These are phyloP conservation scores for Sinotaia quadrata DNA, from an alignment of 2,888 invertebrate genomes.

Conservation along the genomic window DNA sequence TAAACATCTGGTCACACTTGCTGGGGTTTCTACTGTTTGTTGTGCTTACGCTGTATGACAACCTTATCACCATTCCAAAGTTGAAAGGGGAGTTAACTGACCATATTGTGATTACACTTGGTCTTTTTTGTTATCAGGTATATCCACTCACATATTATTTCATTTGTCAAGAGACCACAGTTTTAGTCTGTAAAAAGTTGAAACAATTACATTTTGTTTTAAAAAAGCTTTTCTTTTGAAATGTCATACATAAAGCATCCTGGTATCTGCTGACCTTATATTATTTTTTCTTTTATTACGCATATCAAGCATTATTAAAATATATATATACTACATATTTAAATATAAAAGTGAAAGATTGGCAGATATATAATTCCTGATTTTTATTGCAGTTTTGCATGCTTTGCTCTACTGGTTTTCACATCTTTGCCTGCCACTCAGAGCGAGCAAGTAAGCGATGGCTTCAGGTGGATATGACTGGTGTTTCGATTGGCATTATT, in stretches of 20 bases:
- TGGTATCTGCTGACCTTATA: too few relatives aligned
- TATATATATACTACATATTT: too few relatives aligned
- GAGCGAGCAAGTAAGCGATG: constrained; percentile 88
- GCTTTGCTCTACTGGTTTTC: constrained; percentile 91
- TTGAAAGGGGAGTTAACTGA: constrained; percentile 84
- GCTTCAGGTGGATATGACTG: constrained; percentile 91
- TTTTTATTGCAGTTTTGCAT: constrained; percentile 84
- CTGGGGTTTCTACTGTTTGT: constrained; percentile 79
- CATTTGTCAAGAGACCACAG: background rate
- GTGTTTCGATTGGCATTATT: constrained; percentile 91
- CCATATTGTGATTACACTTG: constrained; percentile 86
- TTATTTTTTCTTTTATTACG: too few relatives aligned
- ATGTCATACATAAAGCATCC: too few relatives aligned
- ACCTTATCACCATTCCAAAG: constrained; percentile 77
- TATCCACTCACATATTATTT: background rate
- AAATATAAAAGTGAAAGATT: too few relatives aligned
- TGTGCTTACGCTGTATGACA: constrained; percentile 86
- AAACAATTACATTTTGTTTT: too few relatives aligned
- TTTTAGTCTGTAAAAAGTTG: too few relatives aligned
- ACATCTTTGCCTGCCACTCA: constrained; percentile 94
- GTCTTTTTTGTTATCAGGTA: constrained; percentile 91
- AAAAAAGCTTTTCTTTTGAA: too few relatives aligned
- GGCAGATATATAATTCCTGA: background rate
- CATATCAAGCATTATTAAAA: too few relatives aligned
- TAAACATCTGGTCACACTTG: constrained; percentile 97